phyloP scores from a whole-genome alignment of 2,113 vertebrate genomes.

The Struthio camelus region DNA sequence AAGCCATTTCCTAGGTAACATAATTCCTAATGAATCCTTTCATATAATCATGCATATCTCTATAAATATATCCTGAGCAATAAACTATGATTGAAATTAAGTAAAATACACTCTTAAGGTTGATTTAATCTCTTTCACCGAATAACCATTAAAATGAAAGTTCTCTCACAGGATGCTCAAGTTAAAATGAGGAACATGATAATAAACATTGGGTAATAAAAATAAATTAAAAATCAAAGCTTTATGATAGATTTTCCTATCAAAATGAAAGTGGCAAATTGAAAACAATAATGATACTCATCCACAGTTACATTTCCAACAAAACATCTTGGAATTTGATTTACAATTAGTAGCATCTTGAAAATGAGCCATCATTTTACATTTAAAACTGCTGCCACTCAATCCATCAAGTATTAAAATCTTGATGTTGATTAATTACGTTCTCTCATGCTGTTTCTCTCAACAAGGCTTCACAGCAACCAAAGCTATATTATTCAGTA shows the following conservation, averaged over 20 bases:
- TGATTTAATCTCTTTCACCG: slow-evolving; percentile 41
- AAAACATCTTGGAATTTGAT: slow-evolving; percentile 52
- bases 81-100: slow-evolving; percentile 55
- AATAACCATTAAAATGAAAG: slow-evolving; percentile 47
- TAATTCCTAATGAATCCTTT: slow-evolving; percentile 18
- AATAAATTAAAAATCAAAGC: slow-evolving; percentile 63
- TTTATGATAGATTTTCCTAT: slow-evolving; percentile 37
- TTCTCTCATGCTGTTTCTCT: neutral
- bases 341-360: slow-evolving; percentile 65
- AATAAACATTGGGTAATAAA: slow-evolving; percentile 60
- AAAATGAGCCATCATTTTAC: slow-evolving; percentile 55
- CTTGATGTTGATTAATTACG: slow-evolving; percentile 57
- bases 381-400: slow-evolving; percentile 45
- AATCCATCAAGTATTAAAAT: slow-evolving; percentile 61
- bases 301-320: slow-evolving; percentile 34
- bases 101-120: slow-evolving; percentile 51
- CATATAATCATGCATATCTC: slow-evolving; percentile 4
- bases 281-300: slow-evolving; percentile 63
- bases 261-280: slow-evolving; percentile 51
- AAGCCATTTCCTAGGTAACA: slow-evolving; percentile 11
- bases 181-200: slow-evolving; percentile 25
- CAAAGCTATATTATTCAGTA: neutral
- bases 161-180: slow-evolving; percentile 17
- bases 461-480: neutral
- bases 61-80: slow-evolving; percentile 12